Conservation (phyloP, 64 coral and sea anemone species). For the Hydrozoanthus tunicans region DNA sequence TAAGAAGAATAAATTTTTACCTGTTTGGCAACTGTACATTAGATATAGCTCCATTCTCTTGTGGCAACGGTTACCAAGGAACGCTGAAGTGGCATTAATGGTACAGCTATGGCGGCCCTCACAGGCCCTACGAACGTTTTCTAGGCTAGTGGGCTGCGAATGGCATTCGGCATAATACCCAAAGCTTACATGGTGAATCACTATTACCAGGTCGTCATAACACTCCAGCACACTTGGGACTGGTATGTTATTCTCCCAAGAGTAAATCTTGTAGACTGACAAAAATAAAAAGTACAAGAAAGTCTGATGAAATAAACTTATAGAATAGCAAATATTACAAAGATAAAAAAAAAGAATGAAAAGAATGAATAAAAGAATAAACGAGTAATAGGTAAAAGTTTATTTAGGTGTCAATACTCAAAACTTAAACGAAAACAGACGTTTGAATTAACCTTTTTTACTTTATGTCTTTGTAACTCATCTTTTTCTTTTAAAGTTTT, state of each 20-base stretch:
- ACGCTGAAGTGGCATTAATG: background rate
- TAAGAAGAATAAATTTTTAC: background rate
- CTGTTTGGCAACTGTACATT: constrained; percentile 46
- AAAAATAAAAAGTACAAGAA: background rate
- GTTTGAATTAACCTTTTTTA: too few relatives aligned
- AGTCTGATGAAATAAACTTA: too few relatives aligned
- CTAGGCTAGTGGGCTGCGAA: constrained; percentile 12
- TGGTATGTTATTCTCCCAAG: background rate
- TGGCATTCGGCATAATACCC: background rate
- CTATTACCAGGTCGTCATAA: constrained; percentile 37
- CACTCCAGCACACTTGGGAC: constrained; percentile 15
- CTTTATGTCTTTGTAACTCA: too few relatives aligned
- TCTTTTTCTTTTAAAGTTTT: too few relatives aligned
- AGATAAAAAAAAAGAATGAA: too few relatives aligned
- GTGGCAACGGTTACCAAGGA: background rate
- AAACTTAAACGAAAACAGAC: too few relatives aligned
- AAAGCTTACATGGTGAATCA: constrained; percentile 12
- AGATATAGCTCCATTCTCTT: background rate
- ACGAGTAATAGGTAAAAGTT: too few relatives aligned
- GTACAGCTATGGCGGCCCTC: constrained; percentile 25
- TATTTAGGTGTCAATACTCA: too few relatives aligned
- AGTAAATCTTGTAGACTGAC: background rate
- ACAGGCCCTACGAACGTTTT: constrained; percentile 1
- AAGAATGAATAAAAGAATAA: too few relatives aligned
- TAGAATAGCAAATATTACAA: too few relatives aligned